These are phyloP conservation scores for Calycopis cecrops DNA, from an alignment of 1,140 invertebrate species.

Conservation along the genomic window DNA sequence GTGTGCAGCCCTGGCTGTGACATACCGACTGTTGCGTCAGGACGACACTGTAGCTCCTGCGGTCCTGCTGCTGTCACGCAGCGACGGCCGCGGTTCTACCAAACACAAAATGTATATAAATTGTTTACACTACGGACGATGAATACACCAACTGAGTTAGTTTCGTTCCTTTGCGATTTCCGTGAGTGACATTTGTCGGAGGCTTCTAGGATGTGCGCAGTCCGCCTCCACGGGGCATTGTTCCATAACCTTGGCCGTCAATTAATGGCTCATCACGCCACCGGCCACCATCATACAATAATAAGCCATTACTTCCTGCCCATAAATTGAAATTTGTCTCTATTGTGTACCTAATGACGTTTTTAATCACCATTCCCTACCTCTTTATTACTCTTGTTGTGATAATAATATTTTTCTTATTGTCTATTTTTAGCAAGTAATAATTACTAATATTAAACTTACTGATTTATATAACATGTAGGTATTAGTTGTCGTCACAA, in stretches of 20 bases:
- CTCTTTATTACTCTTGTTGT: constrained; percentile 11
- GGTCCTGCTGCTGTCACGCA: too few species aligned
- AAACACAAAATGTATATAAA: too few species aligned
- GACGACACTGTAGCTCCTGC: too few species aligned
- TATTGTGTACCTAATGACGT: constrained; percentile 11
- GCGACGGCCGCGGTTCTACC: too few species aligned
- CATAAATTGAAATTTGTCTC: constrained; percentile 16
- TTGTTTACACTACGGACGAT: too few species aligned
- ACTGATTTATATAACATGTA: too few species aligned
- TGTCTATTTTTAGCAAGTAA: constrained; percentile 4
- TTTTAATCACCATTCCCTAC: constrained; percentile 5
- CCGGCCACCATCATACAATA: constrained; percentile 7
- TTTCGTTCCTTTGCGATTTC: too few species aligned
- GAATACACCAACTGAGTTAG: too few species aligned
- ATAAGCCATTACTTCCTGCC: constrained; percentile 12
- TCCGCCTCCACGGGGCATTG: background rate
- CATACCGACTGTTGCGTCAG: too few species aligned
- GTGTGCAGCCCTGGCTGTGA: too few species aligned
- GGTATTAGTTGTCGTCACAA: too few species aligned
- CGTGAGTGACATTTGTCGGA: too few species aligned
- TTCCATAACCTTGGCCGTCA: constrained; percentile 8
- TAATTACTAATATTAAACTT: background rate
- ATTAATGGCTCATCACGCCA: constrained; percentile 9
- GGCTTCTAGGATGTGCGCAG: background rate
- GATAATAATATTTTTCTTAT: background rate